A percentile compares a stretch with the other conserved stretches of the same genome.
These are phyloP conservation scores for Propsilocerus akamusi DNA, from an alignment of 1,140 invertebrate genomes.

Conservation along the genomic window DNA sequence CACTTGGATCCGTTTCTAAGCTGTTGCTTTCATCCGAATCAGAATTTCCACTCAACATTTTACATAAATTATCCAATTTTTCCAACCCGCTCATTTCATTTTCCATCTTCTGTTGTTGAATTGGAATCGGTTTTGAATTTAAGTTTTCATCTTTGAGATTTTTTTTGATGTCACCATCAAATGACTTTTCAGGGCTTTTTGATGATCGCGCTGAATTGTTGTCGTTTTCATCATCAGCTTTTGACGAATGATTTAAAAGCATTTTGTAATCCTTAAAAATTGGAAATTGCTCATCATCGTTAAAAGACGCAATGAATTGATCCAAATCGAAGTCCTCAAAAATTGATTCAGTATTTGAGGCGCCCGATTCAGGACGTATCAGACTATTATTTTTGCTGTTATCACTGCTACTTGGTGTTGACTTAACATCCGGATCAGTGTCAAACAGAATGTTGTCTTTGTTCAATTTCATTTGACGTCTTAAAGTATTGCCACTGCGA, in stretches of 20 bases:
- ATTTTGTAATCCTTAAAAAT: slow-evolving; percentile 23
- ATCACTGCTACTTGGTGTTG: background rate
- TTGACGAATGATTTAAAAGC: slow-evolving; percentile 18
- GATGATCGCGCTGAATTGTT: slow-evolving; percentile 9
- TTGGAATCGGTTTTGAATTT: background rate
- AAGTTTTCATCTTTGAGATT: background rate
- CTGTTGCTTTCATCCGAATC: slow-evolving; percentile 22
- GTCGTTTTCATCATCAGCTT: slow-evolving; percentile 15
- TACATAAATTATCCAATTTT: slow-evolving; percentile 1
- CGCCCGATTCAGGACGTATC: background rate
- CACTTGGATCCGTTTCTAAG: slow-evolving; percentile 16
- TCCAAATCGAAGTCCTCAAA: slow-evolving; percentile 28
- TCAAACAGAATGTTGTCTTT: background rate
- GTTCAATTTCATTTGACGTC: background rate
- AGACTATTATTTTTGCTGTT: background rate
- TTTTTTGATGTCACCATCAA: background rate
- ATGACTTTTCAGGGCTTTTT: slow-evolving; percentile 2
- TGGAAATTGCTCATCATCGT: slow-evolving; percentile 24
- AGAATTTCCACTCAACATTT: background rate
- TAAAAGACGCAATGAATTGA: slow-evolving; percentile 30
- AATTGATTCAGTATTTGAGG: slow-evolving; percentile 6
- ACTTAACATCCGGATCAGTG: background rate
- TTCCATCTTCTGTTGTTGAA: slow-evolving; percentile 1
- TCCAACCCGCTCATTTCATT: slow-evolving; percentile 3
- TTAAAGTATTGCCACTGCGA: background rate